A percentile compares a stretch with the other conserved stretches of the same genome.
Evolutionary conservation across 92 coral and sea anemone species (phyloP).

Genomic region (Porites evermanni): DNA sequence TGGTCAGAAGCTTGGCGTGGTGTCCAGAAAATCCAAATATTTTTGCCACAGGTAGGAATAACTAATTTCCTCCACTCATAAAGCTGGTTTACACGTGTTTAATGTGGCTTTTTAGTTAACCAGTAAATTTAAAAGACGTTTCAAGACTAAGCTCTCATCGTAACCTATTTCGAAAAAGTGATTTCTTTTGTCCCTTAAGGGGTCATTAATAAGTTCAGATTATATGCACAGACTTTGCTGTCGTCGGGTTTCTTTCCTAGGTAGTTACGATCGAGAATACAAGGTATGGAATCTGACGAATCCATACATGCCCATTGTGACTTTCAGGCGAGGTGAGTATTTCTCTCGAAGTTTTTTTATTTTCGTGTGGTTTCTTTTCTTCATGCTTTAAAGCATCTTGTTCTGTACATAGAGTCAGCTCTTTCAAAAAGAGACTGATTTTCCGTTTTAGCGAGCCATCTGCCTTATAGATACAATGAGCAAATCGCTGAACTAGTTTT

Average conservation of each 20-base stretch:
- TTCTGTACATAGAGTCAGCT: no score
- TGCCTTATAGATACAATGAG: no score
- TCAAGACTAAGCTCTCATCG: no score
- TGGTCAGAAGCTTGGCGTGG: slow-evolving; percentile 71
- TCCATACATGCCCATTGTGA: slow-evolving; percentile 43
- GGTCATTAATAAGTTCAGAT: no score
- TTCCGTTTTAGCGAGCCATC: no score
- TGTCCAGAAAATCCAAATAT: slow-evolving; percentile 67
- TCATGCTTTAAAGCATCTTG: background rate
- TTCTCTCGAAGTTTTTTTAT: background rate
- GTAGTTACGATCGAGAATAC: slow-evolving; percentile 63
- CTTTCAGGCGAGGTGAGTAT: slow-evolving; percentile 55
- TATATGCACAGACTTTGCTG: background rate
- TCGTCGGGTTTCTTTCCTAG: slow-evolving; percentile 22
- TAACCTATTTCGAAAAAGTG: no score
- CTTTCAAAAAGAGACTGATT: no score
- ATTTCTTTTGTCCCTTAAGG: no score
- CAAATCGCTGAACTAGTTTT: no score
- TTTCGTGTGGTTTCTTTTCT: background rate
- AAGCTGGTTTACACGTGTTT: no score
- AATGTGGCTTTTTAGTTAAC: background rate
- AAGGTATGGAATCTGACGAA: slow-evolving; percentile 78
- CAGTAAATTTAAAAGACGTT: no score
- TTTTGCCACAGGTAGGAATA: slow-evolving; percentile 66
- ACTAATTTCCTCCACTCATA: background rate